Conservation (phyloP, 2,888 invertebrate species). For the Cosmopolites sordidus region DNA sequence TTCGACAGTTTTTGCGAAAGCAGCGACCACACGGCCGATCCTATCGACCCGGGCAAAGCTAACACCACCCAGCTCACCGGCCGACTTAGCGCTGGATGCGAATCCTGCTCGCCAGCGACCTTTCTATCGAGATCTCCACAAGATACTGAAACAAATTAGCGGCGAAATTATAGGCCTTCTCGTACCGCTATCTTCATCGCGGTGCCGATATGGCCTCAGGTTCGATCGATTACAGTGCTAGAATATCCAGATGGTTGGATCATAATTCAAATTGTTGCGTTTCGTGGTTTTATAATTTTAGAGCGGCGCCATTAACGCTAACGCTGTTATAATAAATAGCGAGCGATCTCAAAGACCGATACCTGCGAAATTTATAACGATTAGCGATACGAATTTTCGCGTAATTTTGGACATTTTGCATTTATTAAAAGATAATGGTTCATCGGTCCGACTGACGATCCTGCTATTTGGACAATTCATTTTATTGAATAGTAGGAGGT, state of each 20-base stretch:
- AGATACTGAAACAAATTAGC: slow-evolving; percentile 51
- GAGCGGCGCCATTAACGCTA: slow-evolving; percentile 41
- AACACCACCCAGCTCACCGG: slow-evolving; percentile 28
- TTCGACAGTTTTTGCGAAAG: slow-evolving; percentile 27
- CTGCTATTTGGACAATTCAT: no score
- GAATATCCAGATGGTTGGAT: slow-evolving; percentile 45
- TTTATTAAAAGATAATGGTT: no score
- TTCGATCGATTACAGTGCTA: slow-evolving; percentile 48
- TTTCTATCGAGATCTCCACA: slow-evolving; percentile 41
- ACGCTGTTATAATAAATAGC: slow-evolving; percentile 38
- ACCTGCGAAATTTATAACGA: slow-evolving; percentile 22
- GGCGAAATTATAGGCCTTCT: slow-evolving; percentile 50
- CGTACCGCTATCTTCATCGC: slow-evolving; percentile 49
- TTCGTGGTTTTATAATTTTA: slow-evolving; percentile 46
- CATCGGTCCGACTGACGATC: no score
- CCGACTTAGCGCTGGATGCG: slow-evolving; percentile 18
- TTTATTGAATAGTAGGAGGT: no score
- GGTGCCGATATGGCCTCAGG: slow-evolving; percentile 43
- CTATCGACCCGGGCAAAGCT: slow-evolving; percentile 30
- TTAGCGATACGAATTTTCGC: slow-evolving; percentile 17
- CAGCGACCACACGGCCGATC: slow-evolving; percentile 12
- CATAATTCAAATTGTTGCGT: slow-evolving; percentile 47
- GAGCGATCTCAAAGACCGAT: slow-evolving; percentile 30
- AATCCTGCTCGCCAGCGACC: slow-evolving; percentile 17
- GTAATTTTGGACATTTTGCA: slow-evolving; percentile 17